Evolutionary conservation across 2,797 vertebrate genomes (phyloP).

Genomic region (Macropus fuliginosus): DNA sequence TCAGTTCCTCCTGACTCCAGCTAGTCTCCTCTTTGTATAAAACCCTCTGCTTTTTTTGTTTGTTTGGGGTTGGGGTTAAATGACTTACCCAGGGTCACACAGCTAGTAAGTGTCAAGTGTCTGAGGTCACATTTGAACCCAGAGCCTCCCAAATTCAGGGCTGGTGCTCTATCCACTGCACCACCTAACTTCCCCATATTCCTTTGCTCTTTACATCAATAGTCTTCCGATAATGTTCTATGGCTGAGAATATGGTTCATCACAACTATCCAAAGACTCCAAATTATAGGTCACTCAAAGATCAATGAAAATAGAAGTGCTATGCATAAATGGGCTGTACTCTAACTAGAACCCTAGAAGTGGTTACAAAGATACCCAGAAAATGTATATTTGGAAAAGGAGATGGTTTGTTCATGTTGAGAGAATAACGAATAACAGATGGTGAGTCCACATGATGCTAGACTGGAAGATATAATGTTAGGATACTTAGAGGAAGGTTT

Average conservation of each 20-base stretch:
- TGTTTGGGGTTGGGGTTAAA: too few species aligned
- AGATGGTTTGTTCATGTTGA: not conserved
- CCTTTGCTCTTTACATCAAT: not conserved
- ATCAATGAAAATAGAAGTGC: not conserved
- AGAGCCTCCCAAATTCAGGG: too few species aligned
- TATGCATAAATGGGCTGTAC: not conserved
- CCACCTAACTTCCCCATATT: not conserved
- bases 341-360: not conserved
- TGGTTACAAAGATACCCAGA: not conserved
- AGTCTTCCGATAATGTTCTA: not conserved
- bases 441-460: not conserved
- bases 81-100: too few species aligned
- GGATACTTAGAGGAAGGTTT: not conserved
- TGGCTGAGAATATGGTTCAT: not conserved
- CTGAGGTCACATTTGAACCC: too few species aligned
- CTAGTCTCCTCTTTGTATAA: not conserved
- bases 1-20: not conserved
- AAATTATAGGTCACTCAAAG: not conserved
- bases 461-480: not conserved
- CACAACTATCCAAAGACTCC: not conserved
- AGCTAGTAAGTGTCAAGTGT: too few species aligned
- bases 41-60: too few species aligned
- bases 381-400: not conserved
- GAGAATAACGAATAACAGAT: not conserved
- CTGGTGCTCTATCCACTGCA: too few species aligned